Conservation (phyloP, 2,113 vertebrate genomes). For the Ciconia stormi region DNA sequence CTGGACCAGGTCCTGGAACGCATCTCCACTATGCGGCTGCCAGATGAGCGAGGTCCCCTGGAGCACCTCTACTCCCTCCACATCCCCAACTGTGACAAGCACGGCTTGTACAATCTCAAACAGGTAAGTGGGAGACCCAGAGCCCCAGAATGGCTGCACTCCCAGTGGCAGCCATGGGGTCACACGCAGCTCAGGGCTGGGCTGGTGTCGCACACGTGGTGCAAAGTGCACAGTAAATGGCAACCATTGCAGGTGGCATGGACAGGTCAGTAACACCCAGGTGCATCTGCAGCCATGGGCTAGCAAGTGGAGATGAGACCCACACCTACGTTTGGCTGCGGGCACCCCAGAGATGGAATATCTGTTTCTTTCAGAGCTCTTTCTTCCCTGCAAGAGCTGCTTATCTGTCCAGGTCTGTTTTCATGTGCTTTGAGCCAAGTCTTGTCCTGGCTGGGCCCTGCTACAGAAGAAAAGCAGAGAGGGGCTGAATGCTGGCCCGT, state of each 20-base stretch:
- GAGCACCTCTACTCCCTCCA: conserved; percentile 92
- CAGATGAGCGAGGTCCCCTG: conserved; percentile 88
- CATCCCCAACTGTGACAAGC: conserved; percentile 96
- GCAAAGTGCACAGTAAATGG: background rate
- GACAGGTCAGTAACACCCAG: background rate
- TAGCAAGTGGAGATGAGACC: background rate
- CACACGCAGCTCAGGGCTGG: background rate
- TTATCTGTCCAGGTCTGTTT: background rate
- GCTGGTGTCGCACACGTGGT: background rate
- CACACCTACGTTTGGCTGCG: rapidly evolving
- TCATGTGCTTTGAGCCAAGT: background rate
- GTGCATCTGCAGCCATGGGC: background rate
- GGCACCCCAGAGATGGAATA: background rate
- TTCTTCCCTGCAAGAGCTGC: background rate
- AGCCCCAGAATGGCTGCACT: background rate
- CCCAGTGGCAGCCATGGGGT: background rate
- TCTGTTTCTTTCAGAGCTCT: background rate
- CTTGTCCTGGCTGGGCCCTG: background rate
- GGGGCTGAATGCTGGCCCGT: background rate
- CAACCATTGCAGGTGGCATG: rapidly evolving
- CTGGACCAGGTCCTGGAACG: conserved; percentile 90
- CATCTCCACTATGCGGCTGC: conserved; percentile 89
- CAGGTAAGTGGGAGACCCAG: conserved; percentile 78
- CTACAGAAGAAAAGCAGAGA: background rate
- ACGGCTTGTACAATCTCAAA: conserved; percentile 92